Evolutionary conservation across 2,888 invertebrate genomes (phyloP).

Genomic region (Timandra comae): DNA sequence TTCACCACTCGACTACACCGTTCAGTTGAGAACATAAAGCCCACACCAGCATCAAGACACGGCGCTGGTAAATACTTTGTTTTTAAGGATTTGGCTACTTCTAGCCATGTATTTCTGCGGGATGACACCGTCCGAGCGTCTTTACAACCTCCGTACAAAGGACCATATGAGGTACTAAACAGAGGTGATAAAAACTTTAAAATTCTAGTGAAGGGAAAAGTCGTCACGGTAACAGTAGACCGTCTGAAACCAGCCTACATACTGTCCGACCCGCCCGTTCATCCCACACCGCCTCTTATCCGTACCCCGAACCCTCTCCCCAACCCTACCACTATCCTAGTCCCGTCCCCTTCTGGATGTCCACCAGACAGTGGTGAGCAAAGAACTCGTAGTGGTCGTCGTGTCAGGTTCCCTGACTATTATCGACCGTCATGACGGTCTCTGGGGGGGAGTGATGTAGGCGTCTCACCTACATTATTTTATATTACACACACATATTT

Average conservation of each 20-base stretch:
- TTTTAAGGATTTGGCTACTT: background rate
- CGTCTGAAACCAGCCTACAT: conserved; percentile 22
- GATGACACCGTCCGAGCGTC: conserved; percentile 10
- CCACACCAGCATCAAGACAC: conserved; percentile 3
- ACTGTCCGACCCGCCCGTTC: too few relatives aligned
- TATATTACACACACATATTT: too few relatives aligned
- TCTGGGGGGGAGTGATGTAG: too few relatives aligned
- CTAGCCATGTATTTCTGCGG: conserved; percentile 9
- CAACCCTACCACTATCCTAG: too few relatives aligned
- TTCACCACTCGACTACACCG: background rate
- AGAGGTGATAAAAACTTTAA: conserved; percentile 1
- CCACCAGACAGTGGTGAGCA: too few relatives aligned
- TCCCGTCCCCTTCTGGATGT: too few relatives aligned
- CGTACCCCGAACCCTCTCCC: too few relatives aligned
- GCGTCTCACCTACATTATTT: too few relatives aligned
- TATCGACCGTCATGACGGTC: too few relatives aligned
- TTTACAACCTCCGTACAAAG: conserved; percentile 11
- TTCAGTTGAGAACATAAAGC: background rate
- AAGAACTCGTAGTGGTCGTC: too few relatives aligned
- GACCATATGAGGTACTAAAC: conserved; percentile 5
- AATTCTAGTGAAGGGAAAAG: background rate
- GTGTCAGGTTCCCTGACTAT: too few relatives aligned
- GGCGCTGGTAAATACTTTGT: background rate
- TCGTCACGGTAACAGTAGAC: conserved; percentile 8
- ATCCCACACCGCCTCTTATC: too few relatives aligned